phyloP scores from a whole-genome alignment of 1,140 invertebrate genomes.

The Orchesella cincta region DNA sequence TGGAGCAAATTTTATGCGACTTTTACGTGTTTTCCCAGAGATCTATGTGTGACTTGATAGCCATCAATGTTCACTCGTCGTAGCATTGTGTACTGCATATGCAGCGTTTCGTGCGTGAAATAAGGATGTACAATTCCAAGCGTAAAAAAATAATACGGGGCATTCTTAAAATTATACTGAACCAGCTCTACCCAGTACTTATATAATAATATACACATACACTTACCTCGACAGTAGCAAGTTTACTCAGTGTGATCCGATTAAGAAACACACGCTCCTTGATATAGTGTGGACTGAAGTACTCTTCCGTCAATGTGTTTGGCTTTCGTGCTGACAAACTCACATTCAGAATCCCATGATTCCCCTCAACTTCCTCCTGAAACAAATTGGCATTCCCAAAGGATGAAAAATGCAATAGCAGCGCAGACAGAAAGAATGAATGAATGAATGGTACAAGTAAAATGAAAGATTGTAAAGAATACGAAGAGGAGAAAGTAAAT shows the following conservation, averaged over 20 bases:
- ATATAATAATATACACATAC: not conserved
- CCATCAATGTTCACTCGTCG: not conserved
- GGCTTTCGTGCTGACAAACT: conserved; percentile 86
- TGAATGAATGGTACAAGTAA: not conserved
- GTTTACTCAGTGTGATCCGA: conserved; percentile 75
- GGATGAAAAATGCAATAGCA: conserved; percentile 39
- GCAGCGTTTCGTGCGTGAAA: not conserved
- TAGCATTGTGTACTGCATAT: not conserved
- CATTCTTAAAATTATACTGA: conserved; percentile 24
- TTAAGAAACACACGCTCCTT: conserved; percentile 93
- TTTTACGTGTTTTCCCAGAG: conserved; percentile 9
- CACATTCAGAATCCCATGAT: conserved; percentile 85
- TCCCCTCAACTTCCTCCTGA: conserved; percentile 83
- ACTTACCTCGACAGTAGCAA: conserved; percentile 80
- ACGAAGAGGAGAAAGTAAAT: not conserved
- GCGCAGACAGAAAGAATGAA: not conserved
- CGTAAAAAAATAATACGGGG: not conserved
- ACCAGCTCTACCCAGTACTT: too few relatives aligned
- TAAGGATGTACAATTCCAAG: not conserved
- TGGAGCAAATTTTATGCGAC: conserved; percentile 1
- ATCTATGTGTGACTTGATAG: not conserved
- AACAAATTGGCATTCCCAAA: conserved; percentile 38
- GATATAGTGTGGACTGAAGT: conserved; percentile 83
- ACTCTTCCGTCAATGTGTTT: conserved; percentile 69
- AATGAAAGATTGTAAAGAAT: not conserved